These are phyloP conservation scores for Hylomyscus alleni DNA, from an alignment of 2,797 vertebrate genomes.

Conservation along the genomic window DNA sequence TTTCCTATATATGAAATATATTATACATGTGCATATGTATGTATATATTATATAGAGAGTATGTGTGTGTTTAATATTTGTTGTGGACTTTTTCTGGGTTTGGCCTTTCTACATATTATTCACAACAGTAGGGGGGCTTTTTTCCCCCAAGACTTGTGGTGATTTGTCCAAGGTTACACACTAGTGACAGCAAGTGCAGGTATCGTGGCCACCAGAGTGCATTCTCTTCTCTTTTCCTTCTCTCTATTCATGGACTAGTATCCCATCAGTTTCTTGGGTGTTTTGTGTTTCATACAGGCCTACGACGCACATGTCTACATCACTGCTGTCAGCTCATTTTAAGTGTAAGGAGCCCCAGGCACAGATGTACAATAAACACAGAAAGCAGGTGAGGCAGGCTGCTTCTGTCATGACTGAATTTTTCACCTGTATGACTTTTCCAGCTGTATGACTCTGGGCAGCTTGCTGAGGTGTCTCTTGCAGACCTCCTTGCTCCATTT, in stretches of 20 bases:
- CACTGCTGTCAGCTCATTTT: background rate
- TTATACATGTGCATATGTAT: background rate
- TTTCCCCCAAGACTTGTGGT: slow-evolving; percentile 7
- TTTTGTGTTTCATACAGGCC: slow-evolving; percentile 29
- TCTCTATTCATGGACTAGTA: background rate
- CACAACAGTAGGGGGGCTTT: background rate
- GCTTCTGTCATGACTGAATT: background rate
- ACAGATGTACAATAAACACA: slow-evolving; percentile 8
- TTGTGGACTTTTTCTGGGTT: slow-evolving; percentile 54
- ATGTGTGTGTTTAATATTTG: slow-evolving; percentile 8
- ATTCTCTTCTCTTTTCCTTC: background rate
- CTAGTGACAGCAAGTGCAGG: background rate
- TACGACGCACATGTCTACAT: background rate
- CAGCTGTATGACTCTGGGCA: slow-evolving; percentile 48
- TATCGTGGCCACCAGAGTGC: background rate
- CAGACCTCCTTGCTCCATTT: slow-evolving; percentile 8
- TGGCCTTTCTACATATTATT: background rate
- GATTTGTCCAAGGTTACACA: slow-evolving; percentile 16
- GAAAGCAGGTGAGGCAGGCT: background rate
- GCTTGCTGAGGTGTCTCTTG: background rate
- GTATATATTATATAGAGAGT: background rate
- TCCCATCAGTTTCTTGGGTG: background rate
- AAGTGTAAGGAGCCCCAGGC: background rate
- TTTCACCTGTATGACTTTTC: background rate
- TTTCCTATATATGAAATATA: slow-evolving; percentile 42